These are phyloP conservation scores for Protula sp. DNA, from an alignment of 2,888 invertebrate species.

Conservation along the genomic window DNA sequence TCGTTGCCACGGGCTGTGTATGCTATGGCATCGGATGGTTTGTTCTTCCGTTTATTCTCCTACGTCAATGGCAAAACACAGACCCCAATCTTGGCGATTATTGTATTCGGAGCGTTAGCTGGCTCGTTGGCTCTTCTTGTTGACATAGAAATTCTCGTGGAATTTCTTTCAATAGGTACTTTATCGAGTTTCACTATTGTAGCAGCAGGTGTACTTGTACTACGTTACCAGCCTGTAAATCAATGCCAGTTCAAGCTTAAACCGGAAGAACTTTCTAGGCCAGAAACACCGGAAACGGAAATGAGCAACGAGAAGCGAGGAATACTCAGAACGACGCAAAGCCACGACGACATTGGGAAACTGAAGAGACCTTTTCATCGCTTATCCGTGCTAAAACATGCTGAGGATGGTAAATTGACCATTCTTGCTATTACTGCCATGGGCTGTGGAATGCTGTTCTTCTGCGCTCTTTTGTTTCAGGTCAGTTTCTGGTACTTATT, in stretches of 20 bases:
- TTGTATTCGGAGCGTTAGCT: conserved; percentile 40
- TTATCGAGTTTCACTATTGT: conserved; percentile 71
- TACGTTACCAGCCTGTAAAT: conserved; percentile 64
- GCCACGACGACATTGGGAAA: conserved; percentile 63
- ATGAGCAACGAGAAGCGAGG: background rate
- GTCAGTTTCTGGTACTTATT: too few species aligned
- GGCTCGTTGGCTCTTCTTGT: conserved; percentile 72
- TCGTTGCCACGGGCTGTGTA: conserved; percentile 80
- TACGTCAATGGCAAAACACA: conserved; percentile 74
- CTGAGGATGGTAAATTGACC: background rate
- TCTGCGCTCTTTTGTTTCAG: too few species aligned
- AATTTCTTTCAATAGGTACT: conserved; percentile 79
- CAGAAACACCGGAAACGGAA: background rate
- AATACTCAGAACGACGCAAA: conserved; percentile 38
- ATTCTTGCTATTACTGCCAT: background rate
- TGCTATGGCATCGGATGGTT: conserved; percentile 83
- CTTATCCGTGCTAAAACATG: conserved; percentile 68
- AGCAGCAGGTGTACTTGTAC: conserved; percentile 79
- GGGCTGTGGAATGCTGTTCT: too few species aligned
- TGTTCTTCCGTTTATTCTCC: conserved; percentile 68
- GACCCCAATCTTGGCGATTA: conserved; percentile 48
- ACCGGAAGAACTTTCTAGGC: conserved; percentile 26
- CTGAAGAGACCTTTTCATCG: conserved; percentile 67
- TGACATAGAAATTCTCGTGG: conserved; percentile 82
- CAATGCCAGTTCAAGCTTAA: conserved; percentile 48